Base-by-base conservation (phyloP, 1,140 invertebrate genomes). In the Zaprionus tsacasi region DNA sequence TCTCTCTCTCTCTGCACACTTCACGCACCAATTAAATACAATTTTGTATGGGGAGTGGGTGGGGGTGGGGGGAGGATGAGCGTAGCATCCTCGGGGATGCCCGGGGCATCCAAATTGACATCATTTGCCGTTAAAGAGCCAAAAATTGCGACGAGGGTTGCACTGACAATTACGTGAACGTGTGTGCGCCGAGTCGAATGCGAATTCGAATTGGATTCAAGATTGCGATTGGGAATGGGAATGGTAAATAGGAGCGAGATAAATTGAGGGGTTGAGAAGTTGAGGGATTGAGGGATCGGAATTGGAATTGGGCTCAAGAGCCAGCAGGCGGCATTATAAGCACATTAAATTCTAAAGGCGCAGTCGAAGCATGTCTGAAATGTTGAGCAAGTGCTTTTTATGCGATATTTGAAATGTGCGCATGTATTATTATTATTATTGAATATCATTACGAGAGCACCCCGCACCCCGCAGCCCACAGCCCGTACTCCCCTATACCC, bases 321-420 rank as follows among this genome's bases (percentile, higher is more conserved):
- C 64, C 86, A 89, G 85, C 85, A 78, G 86, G 86, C 85, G 85
- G 85, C 81, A 89, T 89, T 89, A 89, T 90, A 89, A 89, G 85
- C 85, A 89, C 85, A 90, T 89, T 89, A 88, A 90, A 88, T 89
- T 89, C 85, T 74, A 75, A 90, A 89, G 85, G 78, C 85, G 63
- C 82, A 85, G 63, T 61, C 85, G 70, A 82, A 68, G 85, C 83
- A 89, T 89, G 85, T 72, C 85, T 85, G 69, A 82, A 87, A 82
- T 87, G 72, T 58, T 82, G 82, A 81, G 81, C 85, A 85, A 89
- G 85, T 89, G 86, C 81, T 79, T 90, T 90, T 89, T 90, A 90
- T 89, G 81, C 66, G 75, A 67, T 86, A 70, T 75, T 75, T 66
- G 69, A 71, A 71, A 76, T 76, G 63, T 66, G 61, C 69, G 61